Evolutionary conservation across 1,140 invertebrate species (phyloP), one percentile per base, ranked within the genome.

Genomic region (Rhopalosiphum maidis): DNA sequence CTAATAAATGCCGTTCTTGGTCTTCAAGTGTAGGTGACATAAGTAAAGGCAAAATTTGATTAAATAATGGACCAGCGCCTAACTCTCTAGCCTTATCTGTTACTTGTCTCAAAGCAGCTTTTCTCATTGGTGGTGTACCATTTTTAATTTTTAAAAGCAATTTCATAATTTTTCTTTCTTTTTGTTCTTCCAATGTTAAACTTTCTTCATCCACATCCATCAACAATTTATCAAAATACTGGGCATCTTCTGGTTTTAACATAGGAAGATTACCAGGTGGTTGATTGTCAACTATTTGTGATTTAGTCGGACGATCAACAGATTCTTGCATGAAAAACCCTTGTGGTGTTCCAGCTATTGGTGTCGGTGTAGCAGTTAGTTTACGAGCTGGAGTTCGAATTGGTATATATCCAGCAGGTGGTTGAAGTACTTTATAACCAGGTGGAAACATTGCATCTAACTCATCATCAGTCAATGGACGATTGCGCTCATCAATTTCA

Each of bases 1-100:
- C 99, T n/a, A 99, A 96, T 93, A 99, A 96, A 97, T 99, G 99
- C 54, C 99, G 96, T 95, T 99, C 99, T 95, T 99, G 99, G 96
- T 99, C 99, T 96, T 99, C 99, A 0, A 99, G 96, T 0, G 99
- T 99, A 0, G 99, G 99, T 21, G 99, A 99, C 99, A 99, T 99
- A 11, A 99, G 96, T 82, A 99, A 96, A 0, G 99, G 99, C 37
- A 99, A 95, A 94, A 99, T 99, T 95, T 99, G 99, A 96, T 99
- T 99, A 95, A 99, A 99, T 0, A 99, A 96, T 0, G 99, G 98
- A 0, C 99, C 99, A 0, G 99, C 99, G 1, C 99, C 99, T 95
- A 99, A 99, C 95, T 99, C 99, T 55, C 99, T 96, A 0, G 99
- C 99, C 95, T 99, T 99, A 95, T 99, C 99, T 1, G 99, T 99